Conservation (phyloP, 2,888 invertebrate species). For the Branchellion lobata region DNA sequence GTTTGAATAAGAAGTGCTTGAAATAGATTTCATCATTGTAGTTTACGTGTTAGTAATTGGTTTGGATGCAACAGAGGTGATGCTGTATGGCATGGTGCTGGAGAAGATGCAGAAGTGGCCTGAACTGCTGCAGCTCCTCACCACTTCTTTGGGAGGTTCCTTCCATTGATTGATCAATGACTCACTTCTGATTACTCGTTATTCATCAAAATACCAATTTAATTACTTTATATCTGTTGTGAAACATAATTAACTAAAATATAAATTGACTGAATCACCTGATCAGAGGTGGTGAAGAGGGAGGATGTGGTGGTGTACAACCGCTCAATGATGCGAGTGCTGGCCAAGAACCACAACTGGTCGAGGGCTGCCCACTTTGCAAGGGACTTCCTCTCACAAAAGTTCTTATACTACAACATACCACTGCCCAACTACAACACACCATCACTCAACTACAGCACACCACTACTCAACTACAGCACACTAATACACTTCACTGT, state of each 20-base stretch:
- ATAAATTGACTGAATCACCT: no score
- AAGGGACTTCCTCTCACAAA: not conserved
- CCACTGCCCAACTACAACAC: no score
- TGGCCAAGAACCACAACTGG: not conserved
- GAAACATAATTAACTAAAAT: no score
- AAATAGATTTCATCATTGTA: no score
- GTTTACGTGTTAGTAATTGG: no score
- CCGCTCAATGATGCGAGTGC: not conserved
- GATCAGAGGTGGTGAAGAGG: not conserved
- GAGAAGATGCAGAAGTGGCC: conserved; percentile 74
- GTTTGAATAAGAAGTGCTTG: no score
- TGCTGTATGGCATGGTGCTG: conserved; percentile 83
- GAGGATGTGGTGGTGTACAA: conserved; percentile 2
- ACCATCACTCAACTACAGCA: no score
- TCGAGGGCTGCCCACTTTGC: not conserved
- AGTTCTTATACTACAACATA: no score
- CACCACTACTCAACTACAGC: no score
- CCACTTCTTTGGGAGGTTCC: conserved; percentile 73
- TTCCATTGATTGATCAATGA: not conserved
- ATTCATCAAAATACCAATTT: not conserved
- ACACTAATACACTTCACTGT: no score
- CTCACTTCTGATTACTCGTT: not conserved
- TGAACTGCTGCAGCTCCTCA: conserved; percentile 78
- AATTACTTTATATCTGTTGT: no score
- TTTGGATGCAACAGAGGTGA: conserved; percentile 80